Percentiles rank a stretch among this genome's conserved stretches.
Evolutionary conservation across 2,113 vertebrate species (phyloP).

Genomic region (Hypanus sabinus): DNA sequence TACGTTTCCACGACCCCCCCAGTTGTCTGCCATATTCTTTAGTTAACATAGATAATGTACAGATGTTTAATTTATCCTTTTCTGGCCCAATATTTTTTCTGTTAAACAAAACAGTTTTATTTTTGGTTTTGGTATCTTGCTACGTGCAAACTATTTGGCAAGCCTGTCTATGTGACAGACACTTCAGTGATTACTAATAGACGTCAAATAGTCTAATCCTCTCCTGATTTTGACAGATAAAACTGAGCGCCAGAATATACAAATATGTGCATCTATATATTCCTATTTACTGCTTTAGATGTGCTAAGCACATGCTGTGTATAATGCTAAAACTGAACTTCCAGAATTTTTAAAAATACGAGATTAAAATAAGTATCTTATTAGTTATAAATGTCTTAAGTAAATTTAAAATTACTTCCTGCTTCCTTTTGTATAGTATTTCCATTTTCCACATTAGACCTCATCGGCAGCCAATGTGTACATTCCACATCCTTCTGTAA

Average conservation of each 20-base stretch:
- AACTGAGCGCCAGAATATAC: not conserved
- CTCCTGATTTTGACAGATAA: not conserved
- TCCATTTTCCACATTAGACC: not conserved
- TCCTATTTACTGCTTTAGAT: not conserved
- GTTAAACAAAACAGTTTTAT: not conserved
- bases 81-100: not conserved
- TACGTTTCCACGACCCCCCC: too few species aligned
- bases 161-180: not conserved
- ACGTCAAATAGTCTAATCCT: not conserved
- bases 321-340: too few species aligned
- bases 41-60: not conserved
- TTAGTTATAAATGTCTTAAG: not conserved
- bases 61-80: not conserved
- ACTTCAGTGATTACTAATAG: not conserved
- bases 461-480: not conserved
- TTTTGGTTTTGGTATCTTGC: not conserved
- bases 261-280: not conserved
- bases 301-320: not conserved
- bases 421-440: not conserved
- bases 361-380: not conserved
- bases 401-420: not conserved
- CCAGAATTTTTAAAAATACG: too few species aligned
- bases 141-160: not conserved
- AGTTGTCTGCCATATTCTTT: not conserved
- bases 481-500: not conserved